These are phyloP conservation scores for Adineta ricciae DNA, from an alignment of 2,888 invertebrate species.

Conservation along the genomic window DNA sequence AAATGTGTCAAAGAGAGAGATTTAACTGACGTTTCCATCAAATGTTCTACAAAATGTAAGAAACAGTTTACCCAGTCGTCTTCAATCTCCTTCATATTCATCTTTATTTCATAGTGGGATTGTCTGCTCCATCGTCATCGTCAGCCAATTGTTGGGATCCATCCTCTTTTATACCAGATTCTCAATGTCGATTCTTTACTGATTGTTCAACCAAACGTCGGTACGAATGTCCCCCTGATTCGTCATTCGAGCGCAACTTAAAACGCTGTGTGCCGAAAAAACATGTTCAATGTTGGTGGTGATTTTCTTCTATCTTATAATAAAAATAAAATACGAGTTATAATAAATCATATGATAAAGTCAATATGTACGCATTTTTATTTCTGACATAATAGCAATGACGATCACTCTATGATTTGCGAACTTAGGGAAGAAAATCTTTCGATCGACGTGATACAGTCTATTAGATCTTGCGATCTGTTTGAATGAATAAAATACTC, in stretches of 20 bases:
- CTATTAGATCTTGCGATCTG: too few species aligned
- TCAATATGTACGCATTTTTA: too few species aligned
- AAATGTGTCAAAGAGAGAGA: neutral
- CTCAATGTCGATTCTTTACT: neutral
- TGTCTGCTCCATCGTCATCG: neutral
- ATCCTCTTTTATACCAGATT: neutral
- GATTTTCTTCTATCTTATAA: neutral
- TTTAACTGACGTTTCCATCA: neutral
- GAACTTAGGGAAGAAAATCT: too few species aligned
- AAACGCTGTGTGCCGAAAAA: neutral
- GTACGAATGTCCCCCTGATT: neutral
- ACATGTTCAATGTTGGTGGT: neutral
- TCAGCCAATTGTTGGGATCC: neutral
- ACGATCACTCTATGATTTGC: too few species aligned
- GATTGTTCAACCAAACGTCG: neutral
- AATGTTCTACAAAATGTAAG: neutral
- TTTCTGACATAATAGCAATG: too few species aligned
- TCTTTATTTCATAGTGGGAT: neutral
- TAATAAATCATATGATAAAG: neutral
- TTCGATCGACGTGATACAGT: too few species aligned
- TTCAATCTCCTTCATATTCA: neutral
- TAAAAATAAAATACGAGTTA: neutral
- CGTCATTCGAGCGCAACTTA: neutral
- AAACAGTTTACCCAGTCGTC: neutral
- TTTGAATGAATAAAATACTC: too few species aligned